These are phyloP conservation scores for Dufourea novaeangliae DNA, from an alignment of 1,140 invertebrate species.

Conservation along the genomic window DNA sequence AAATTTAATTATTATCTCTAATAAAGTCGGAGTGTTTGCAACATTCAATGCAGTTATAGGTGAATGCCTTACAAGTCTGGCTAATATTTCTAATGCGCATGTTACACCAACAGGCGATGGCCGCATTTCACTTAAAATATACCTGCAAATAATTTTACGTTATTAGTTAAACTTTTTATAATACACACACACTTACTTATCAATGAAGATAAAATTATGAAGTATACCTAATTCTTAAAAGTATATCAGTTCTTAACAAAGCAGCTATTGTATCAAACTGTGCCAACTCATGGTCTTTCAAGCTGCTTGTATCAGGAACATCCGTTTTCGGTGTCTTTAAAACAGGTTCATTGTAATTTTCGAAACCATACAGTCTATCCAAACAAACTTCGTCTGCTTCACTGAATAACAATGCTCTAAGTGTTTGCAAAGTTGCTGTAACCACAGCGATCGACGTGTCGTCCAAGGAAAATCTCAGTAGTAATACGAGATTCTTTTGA, in stretches of 20 bases:
- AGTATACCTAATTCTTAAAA: conserved; percentile 85
- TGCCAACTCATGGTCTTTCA: conserved; percentile 92
- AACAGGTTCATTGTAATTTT: conserved; percentile 76
- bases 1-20: conserved; percentile 82
- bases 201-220: conserved; percentile 40
- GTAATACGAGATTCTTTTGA: conserved; percentile 87
- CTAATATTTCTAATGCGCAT: conserved; percentile 87
- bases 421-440: conserved; percentile 87
- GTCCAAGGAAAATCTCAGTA: conserved; percentile 92
- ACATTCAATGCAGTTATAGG: conserved; percentile 84
- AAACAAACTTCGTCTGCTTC: conserved; percentile 89
- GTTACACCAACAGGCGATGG: conserved; percentile 85
- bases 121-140: conserved; percentile 85
- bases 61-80: conserved; percentile 86
- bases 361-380: conserved; percentile 86
- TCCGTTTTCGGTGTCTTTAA: conserved; percentile 85
- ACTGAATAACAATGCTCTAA: conserved; percentile 88
- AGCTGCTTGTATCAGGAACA: conserved; percentile 84
- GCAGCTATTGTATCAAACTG: conserved; percentile 89
- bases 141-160: conserved; percentile 80
- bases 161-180: conserved; percentile 29
- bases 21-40: conserved; percentile 82
- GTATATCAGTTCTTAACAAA: conserved; percentile 88
- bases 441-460: conserved; percentile 89
- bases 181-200: not conserved